Conservation (phyloP, 35 echinoderm and acorn worm genomes). For the Apostichopus japonicus region DNA sequence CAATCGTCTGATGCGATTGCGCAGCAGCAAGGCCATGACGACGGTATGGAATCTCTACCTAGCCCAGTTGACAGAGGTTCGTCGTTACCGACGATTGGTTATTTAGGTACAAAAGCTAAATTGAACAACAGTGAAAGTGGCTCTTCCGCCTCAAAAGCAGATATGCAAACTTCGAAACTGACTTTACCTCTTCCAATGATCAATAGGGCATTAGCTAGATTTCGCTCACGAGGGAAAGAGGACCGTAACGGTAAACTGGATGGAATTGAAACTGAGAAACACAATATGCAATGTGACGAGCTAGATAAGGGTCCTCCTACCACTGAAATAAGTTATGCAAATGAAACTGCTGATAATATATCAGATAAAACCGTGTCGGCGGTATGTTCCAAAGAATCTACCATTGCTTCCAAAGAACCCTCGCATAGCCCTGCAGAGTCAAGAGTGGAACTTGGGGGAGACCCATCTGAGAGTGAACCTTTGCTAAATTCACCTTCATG, state of each 20-base stretch:
- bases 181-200: slow-evolving; percentile 49
- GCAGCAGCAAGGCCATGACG: slow-evolving; percentile 13
- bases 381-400: slow-evolving; percentile 58
- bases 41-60: slow-evolving; percentile 23
- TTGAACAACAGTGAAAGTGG: background rate
- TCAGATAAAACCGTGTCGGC: slow-evolving; percentile 50
- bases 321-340: slow-evolving; percentile 47
- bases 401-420: slow-evolving; percentile 65
- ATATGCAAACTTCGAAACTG: background rate
- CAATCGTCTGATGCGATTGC: slow-evolving; percentile 22
- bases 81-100: slow-evolving; percentile 24
- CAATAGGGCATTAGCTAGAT: slow-evolving; percentile 44
- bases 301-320: background rate
- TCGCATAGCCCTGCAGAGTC: slow-evolving; percentile 56
- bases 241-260: background rate
- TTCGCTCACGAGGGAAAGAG: slow-evolving; percentile 19
- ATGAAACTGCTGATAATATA: slow-evolving; percentile 51
- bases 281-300: slow-evolving; percentile 50
- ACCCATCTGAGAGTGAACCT: slow-evolving; percentile 54
- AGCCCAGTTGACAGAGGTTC: slow-evolving; percentile 23
- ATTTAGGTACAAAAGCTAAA: slow-evolving; percentile 26
- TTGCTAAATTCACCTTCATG: slow-evolving; percentile 54
- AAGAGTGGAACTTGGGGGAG: background rate
- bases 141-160: background rate
- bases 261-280: slow-evolving; percentile 19